Evolutionary conservation across 2,888 invertebrate genomes (phyloP).

Genomic region (Limnephilus marmoratus): DNA sequence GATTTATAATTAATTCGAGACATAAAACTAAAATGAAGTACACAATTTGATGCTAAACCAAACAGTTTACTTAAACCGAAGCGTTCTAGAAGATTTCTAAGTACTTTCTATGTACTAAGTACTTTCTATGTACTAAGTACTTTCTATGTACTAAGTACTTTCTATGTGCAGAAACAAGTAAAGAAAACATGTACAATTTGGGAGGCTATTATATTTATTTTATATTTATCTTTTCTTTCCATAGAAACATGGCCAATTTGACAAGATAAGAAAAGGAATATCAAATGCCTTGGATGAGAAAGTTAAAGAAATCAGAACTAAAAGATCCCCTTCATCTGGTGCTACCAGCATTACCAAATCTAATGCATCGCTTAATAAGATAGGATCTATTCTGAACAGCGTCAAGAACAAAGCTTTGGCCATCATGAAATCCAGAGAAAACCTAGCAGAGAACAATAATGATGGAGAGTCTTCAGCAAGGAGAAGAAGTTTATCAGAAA

Average conservation of each 20-base stretch:
- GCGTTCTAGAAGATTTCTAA: no score
- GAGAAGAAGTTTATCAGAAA: conserved; percentile 18
- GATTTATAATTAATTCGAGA: no score
- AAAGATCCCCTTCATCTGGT: not conserved
- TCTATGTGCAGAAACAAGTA: no score
- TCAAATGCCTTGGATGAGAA: conserved; percentile 73
- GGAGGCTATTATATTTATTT: not conserved
- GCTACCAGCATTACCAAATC: conserved; percentile 68
- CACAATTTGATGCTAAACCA: no score
- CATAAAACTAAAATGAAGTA: no score
- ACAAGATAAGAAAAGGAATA: conserved; percentile 74
- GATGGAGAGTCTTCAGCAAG: not conserved
- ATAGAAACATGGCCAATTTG: conserved; percentile 75
- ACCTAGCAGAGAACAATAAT: conserved; percentile 26
- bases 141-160: no score
- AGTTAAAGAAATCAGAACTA: conserved; percentile 68
- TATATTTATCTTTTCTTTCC: conserved; percentile 67
- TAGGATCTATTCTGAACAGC: conserved; percentile 75
- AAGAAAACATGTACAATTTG: no score
- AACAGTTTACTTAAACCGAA: no score
- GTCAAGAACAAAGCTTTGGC: conserved; percentile 77
- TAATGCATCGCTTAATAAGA: conserved; percentile 66
- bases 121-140: no score
- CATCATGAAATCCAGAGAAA: conserved; percentile 72
- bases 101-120: no score